Conservation (phyloP, 2,888 invertebrate species). For the Netelia inedita region DNA sequence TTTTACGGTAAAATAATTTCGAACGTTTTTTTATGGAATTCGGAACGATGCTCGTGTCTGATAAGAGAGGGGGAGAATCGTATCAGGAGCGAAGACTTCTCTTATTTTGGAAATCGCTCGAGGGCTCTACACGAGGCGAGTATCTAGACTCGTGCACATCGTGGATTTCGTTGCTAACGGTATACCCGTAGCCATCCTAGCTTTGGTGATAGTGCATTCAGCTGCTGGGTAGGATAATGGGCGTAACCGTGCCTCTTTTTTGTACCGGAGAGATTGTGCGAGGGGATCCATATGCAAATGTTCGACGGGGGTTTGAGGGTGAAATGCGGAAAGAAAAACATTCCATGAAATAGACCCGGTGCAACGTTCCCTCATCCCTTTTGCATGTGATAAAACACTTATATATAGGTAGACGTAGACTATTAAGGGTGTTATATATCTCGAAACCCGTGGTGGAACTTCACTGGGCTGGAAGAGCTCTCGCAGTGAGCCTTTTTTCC, state of each 20-base stretch:
- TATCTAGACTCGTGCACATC: conserved; percentile 2
- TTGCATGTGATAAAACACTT: conserved; percentile 31
- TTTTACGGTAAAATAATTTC: too few relatives aligned
- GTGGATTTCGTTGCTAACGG: conserved; percentile 20
- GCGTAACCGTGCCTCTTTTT: conserved; percentile 48
- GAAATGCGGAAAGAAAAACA: conserved; percentile 36
- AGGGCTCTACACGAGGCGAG: not conserved
- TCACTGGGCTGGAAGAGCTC: conserved; percentile 6
- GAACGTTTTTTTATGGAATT: too few relatives aligned
- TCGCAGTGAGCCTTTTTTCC: conserved; percentile 7
- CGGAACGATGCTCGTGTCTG: not conserved
- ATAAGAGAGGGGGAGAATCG: not conserved
- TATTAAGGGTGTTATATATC: conserved; percentile 1
- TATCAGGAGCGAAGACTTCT: not conserved
- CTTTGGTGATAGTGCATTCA: conserved; percentile 22
- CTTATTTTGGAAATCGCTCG: conserved; percentile 43
- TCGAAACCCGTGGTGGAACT: conserved; percentile 7
- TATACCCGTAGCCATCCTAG: conserved; percentile 22
- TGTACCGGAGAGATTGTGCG: conserved; percentile 55
- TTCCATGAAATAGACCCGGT: conserved; percentile 53
- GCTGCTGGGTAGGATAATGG: conserved; percentile 31
- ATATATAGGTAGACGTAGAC: conserved; percentile 22
- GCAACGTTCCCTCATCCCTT: conserved; percentile 26
- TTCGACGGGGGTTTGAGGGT: conserved; percentile 14
- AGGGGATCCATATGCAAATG: conserved; percentile 68